Percentiles rank a stretch among this genome's conserved stretches.
Evolutionary conservation across 2,888 invertebrate genomes (phyloP).

Genomic region (Pelosia muscerda): DNA sequence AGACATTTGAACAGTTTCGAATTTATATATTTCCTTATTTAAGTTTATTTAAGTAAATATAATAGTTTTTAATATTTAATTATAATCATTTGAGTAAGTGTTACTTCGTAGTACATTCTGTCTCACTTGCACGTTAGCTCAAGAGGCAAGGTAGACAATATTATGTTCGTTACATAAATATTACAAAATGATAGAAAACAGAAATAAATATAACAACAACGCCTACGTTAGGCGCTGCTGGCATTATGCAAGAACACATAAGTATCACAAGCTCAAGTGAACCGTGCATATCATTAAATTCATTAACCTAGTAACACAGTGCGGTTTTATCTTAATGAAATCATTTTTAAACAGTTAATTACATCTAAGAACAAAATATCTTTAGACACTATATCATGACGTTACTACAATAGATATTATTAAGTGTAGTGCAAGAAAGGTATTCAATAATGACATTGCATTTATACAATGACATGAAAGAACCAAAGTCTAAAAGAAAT

Average conservation of each 20-base stretch:
- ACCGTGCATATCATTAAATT: conserved; percentile 48
- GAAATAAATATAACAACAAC: conserved; percentile 42
- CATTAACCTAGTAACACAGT: conserved; percentile 55
- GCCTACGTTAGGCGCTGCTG: conserved; percentile 46
- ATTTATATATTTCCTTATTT: not conserved
- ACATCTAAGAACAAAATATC: conserved; percentile 15
- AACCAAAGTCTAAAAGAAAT: conserved; percentile 3
- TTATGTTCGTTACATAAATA: conserved; percentile 47
- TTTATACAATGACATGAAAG: not conserved
- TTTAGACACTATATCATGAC: not conserved
- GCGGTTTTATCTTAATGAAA: conserved; percentile 42
- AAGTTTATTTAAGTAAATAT: not conserved
- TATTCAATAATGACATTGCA: conserved; percentile 3
- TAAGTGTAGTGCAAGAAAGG: conserved; percentile 24
- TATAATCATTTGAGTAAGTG: not conserved
- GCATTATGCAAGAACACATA: conserved; percentile 59
- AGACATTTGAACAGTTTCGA: not conserved
- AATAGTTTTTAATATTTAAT: not conserved
- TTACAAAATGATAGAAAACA: conserved; percentile 55
- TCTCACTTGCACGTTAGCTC: not conserved
- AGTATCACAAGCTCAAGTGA: conserved; percentile 45
- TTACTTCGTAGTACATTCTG: not conserved
- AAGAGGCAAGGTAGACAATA: conserved; percentile 2
- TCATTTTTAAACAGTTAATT: conserved; percentile 22
- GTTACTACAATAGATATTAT: conserved; percentile 7